Evolutionary conservation across 2,888 invertebrate species (phyloP), one percentile per base, ranked within the genome.

Genomic region (Drosophila peninsularis): DNA sequence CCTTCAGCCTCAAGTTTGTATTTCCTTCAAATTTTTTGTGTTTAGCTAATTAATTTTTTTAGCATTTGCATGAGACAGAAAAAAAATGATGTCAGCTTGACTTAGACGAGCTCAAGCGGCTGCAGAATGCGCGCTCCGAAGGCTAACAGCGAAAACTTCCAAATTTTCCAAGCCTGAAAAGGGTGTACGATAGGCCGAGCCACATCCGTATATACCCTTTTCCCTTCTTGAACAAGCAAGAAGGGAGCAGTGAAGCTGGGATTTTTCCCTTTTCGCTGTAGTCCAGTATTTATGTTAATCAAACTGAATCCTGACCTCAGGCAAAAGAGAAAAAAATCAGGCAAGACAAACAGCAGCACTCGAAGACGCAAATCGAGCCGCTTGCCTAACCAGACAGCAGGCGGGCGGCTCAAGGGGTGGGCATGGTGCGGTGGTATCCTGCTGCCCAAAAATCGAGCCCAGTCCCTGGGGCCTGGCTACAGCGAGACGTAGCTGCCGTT

Each of bases 281-380:
- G 63, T 65, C 62, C 56, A 56, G 74, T 71, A 80, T 80, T 88
- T 83, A 88, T 83, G 83, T 78, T 89, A 85, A 85, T 85, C 89
- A 89, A 85, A 85, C 88, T 82, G 64, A 85, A 88, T 87, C 85
- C 89, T 89, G 85, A 85, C 85, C 85, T 89, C 74, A 68, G 89
- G 85, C 85, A 75, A 69, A 32, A 32, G 13, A 3, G 3, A 49
- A 41, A 65, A 63, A 80, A 88, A 78, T 75, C 75, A 11, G 65
- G 72, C 67, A 83, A 86, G 71, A 78, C 88, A 83, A 88, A 83
- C 88, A 86, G 19, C 30, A 78, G 19, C 30, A 78, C 66, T 70
- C 57, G 58, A 63, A 65, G 77, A 76, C 75, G 69, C 58, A 75
- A 75, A 70, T 71, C 68, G 70, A 77, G 67, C 71, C 74, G 45